Conservation (phyloP, 2,113 vertebrate genomes). For the Anarrhichthys ocellatus region DNA sequence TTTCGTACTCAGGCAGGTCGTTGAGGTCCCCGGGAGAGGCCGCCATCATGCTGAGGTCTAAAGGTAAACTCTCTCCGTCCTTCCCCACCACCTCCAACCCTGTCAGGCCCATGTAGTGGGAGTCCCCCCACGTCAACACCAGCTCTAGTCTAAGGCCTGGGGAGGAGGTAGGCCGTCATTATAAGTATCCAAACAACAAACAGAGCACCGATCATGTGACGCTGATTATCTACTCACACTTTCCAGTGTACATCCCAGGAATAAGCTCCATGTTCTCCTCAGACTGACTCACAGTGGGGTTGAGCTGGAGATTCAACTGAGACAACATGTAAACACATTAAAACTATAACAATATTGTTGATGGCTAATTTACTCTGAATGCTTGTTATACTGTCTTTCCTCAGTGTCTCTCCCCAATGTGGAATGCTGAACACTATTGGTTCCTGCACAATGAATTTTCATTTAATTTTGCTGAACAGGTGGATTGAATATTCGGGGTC, state of each 20-base stretch:
- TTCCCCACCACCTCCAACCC: constrained; percentile 93
- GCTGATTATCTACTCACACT: constrained; percentile 85
- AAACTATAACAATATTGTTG: neutral
- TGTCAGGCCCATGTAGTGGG: constrained; percentile 92
- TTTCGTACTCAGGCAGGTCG: constrained; percentile 87
- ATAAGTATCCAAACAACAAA: constrained; percentile 3
- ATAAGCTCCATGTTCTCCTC: constrained; percentile 76
- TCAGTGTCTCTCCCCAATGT: neutral
- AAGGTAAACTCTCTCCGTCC: constrained; percentile 87
- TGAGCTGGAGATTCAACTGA: constrained; percentile 80
- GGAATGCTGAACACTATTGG: neutral
- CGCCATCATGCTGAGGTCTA: constrained; percentile 85
- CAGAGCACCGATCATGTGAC: neutral
- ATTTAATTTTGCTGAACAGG: no score
- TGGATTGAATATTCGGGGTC: neutral
- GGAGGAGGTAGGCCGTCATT: neutral
- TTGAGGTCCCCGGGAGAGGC: constrained; percentile 91
- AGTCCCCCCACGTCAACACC: constrained; percentile 92
- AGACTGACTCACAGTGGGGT: constrained; percentile 42
- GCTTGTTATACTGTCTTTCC: neutral
- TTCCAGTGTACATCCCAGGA: constrained; percentile 89
- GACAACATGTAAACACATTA: constrained; percentile 26
- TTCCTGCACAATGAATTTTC: neutral
- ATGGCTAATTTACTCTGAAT: neutral
- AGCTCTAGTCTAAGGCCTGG: constrained; percentile 91